Base-by-base conservation (phyloP, 2,113 vertebrate species). In the Haplochromis burtoni region DNA sequence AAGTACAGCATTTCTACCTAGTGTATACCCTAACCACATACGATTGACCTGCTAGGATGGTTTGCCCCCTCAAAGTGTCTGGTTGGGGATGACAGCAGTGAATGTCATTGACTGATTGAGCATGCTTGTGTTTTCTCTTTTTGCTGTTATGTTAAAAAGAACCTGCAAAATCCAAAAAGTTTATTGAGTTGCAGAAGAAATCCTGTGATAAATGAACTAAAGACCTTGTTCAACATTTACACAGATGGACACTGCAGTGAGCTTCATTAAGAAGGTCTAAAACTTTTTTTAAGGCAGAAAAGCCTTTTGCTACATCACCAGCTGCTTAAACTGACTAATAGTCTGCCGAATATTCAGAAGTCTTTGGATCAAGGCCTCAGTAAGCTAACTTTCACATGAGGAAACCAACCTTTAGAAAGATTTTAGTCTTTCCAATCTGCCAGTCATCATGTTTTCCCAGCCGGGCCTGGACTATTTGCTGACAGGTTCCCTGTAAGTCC, bases 391-490 rank as follows among this genome's bases (percentile, higher is more conserved):
- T 31, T 4, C 7, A 79, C 21, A 31, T 33, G 14, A 51, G 10
- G 57, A 71, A 54, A 57, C 49, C 9, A 87, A 99, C 99, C 97
- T 99, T 99, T 57, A 99, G 93, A 90, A 99, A 99, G 86, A 99
- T 98, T 95, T 99, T 99, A 4, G 98, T 99, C 93, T 98, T 99
- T 87, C 99, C 99, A 0, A 99, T 99, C 95, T 99, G 98, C 98
- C 99, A 99, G 92, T 99, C 98, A 4, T 97, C 98, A 0, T 98
- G 96, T 81, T 96, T 97, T n/a, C 98, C 98, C 5, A 99, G 94
- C 16, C 98, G 97, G 0, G 97, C 97, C 88, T 96, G 97, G 1
- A 98, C 97, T 40, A 99, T 99, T 87, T 97, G 96, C 91, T 97
- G 97, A 88, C 98, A 99, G 0, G 98, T 99, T 21, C 98, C 99